Conservation (phyloP, 2,888 invertebrate genomes). For the Coremacera marginata region DNA sequence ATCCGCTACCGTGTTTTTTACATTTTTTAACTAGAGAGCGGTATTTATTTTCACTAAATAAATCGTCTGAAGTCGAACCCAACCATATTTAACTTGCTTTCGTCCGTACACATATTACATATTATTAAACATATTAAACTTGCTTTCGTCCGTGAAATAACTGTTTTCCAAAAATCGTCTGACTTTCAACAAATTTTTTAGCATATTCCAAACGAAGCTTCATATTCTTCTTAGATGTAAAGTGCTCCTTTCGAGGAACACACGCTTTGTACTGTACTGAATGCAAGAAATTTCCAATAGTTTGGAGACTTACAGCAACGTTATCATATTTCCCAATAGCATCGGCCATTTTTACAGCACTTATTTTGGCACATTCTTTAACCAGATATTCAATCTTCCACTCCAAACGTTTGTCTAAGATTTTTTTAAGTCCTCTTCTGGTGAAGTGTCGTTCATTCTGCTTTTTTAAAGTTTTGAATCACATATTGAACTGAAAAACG, state of each 20-base stretch:
- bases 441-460: not conserved
- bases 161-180: conserved; percentile 27
- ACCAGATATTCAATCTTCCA: conserved; percentile 27
- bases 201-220: too few species aligned
- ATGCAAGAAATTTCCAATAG: conserved; percentile 17
- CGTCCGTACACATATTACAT: too few species aligned
- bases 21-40: too few species aligned
- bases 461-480: too few species aligned
- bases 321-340: conserved; percentile 29
- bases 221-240: conserved; percentile 25
- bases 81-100: too few species aligned
- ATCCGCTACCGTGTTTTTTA: not conserved
- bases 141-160: conserved; percentile 19
- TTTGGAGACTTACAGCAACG: conserved; percentile 9
- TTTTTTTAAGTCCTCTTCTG: conserved; percentile 23
- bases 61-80: conserved; percentile 17
- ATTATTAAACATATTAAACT: not conserved
- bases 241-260: not conserved
- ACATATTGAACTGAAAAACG: too few species aligned
- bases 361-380: conserved; percentile 22
- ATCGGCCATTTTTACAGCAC: conserved; percentile 27
- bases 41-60: not conserved
- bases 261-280: conserved; percentile 4
- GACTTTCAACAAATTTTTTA: conserved; percentile 17
- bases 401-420: too few species aligned